These are phyloP conservation scores for Raja brachyura DNA, from an alignment of 2,113 vertebrate genomes.

Conservation along the genomic window DNA sequence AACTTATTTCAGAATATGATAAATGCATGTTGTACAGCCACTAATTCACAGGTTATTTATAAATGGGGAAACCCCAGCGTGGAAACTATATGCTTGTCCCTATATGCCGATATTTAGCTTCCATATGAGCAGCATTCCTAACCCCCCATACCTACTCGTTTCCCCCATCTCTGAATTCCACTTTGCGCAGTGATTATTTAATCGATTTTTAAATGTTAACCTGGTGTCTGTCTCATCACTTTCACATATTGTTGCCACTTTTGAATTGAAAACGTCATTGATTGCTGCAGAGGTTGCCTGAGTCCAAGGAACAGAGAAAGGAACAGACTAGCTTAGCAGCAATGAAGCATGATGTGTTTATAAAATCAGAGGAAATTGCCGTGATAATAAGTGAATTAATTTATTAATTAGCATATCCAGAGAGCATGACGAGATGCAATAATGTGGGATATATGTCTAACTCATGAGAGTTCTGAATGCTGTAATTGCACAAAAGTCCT, in stretches of 20 bases:
- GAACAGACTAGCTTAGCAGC: neutral
- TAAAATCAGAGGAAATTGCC: neutral
- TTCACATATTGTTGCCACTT: neutral
- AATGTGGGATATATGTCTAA: no score
- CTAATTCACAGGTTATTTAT: neutral
- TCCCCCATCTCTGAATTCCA: neutral
- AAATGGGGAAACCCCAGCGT: neutral
- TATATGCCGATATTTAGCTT: neutral
- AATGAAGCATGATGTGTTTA: neutral
- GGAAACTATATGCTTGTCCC: neutral
- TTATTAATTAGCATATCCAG: conserved; percentile 14
- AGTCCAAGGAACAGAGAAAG: neutral
- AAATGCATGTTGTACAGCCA: neutral
- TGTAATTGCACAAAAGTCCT: neutral
- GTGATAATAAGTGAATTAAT: neutral
- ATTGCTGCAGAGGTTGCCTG: neutral
- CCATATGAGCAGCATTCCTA: neutral
- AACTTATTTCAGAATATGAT: neutral
- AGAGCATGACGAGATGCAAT: neutral
- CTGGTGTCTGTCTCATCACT: no score
- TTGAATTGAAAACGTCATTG: neutral
- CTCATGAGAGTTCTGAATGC: neutral
- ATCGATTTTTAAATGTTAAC: neutral
- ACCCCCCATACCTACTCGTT: neutral
- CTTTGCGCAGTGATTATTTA: neutral